Percentiles rank a stretch among this genome's conserved stretches.
These are phyloP conservation scores for Phthorimaea operculella DNA, from an alignment of 1,140 invertebrate species.

Conservation along the genomic window DNA sequence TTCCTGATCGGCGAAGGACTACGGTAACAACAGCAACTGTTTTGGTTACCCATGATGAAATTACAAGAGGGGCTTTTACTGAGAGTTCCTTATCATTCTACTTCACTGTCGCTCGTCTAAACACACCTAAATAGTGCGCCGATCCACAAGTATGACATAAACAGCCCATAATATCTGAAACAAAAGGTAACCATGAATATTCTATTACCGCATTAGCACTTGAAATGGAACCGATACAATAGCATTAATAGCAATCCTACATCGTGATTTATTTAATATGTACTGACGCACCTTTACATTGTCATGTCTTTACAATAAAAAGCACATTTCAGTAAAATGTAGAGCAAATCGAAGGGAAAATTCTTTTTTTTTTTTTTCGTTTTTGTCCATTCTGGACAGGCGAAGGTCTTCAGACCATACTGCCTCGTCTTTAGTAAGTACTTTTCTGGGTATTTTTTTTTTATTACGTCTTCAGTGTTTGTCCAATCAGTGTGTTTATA, in stretches of 20 bases:
- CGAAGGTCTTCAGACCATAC: too few relatives aligned
- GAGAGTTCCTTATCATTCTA: constrained; percentile 52
- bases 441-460: too few relatives aligned
- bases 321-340: constrained; percentile 23
- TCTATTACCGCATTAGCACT: constrained; percentile 17
- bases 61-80: constrained; percentile 31
- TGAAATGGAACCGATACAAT: not conserved
- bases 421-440: too few relatives aligned
- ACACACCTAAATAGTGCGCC: constrained; percentile 48
- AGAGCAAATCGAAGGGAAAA: constrained; percentile 25
- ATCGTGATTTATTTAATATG: constrained; percentile 10
- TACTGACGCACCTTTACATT: constrained; percentile 18
- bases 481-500: too few relatives aligned
- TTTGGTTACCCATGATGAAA: constrained; percentile 60
- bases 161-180: constrained; percentile 59
- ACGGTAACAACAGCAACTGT: constrained; percentile 63
- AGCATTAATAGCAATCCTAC: not conserved
- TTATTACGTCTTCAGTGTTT: too few relatives aligned
- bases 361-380: too few relatives aligned
- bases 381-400: too few relatives aligned
- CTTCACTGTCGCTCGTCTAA: constrained; percentile 35
- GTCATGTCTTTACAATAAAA: constrained; percentile 14
- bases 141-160: constrained; percentile 49
- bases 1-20: constrained; percentile 63
- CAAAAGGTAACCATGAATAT: constrained; percentile 46